Conservation (phyloP, 2,113 vertebrate genomes). For the Takifugu bimaculatus region DNA sequence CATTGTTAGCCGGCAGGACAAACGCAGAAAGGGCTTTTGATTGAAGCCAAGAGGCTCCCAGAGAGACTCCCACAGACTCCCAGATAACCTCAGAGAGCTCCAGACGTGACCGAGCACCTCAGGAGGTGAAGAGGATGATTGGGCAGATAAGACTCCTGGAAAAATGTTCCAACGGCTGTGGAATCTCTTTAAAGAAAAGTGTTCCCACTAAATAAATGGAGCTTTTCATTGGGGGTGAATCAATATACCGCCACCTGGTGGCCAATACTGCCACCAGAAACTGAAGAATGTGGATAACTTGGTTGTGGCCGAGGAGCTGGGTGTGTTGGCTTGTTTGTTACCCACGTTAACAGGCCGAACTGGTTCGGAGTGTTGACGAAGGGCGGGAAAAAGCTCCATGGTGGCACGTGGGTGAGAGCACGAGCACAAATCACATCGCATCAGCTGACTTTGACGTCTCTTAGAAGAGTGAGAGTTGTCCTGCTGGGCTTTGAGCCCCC, state of each 20-base stretch:
- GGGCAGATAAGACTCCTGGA: too few species aligned
- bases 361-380: not conserved
- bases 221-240: too few species aligned
- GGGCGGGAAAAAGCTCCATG: not conserved
- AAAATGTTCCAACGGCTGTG: not conserved
- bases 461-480: not conserved
- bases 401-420: not conserved
- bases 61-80: slow-evolving; percentile 29
- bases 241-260: too few species aligned
- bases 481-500: not conserved
- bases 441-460: slow-evolving; percentile 8
- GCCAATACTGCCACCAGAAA: too few species aligned
- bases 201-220: too few species aligned
- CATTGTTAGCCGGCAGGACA: slow-evolving; percentile 53
- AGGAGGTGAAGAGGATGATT: not conserved
- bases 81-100: not conserved
- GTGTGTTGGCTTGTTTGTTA: slow-evolving; percentile 25
- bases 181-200: too few species aligned
- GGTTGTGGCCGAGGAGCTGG: not conserved
- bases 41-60: slow-evolving; percentile 30
- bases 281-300: too few species aligned
- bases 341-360: not conserved
- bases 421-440: not conserved
- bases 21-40: slow-evolving; percentile 42
- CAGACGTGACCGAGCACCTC: not conserved